Conservation (phyloP, 2,113 vertebrate species). For the Corythaeola cristata region DNA sequence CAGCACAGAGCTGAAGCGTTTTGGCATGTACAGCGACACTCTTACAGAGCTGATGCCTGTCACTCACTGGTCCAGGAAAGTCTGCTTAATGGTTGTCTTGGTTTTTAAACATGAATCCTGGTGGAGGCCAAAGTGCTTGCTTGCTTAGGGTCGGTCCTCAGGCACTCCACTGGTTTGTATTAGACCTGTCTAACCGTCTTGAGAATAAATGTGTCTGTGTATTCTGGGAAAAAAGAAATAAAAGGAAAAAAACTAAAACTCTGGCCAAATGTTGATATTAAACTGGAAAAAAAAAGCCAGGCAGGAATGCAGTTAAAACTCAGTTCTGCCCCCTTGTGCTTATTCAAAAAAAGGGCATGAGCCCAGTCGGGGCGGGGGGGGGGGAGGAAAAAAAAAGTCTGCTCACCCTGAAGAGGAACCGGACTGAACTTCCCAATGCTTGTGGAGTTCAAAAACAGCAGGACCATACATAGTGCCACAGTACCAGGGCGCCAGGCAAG, state of each 20-base stretch:
- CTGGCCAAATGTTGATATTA: not conserved
- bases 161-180: not conserved
- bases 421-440: not conserved
- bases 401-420: not conserved
- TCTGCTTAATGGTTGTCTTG: not conserved
- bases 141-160: not conserved
- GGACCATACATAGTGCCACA: accelerated
- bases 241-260: not conserved
- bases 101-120: not conserved
- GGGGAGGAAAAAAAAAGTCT: not conserved
- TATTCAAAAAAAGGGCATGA: not conserved
- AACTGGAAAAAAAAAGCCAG: not conserved
- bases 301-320: not conserved
- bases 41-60: not conserved
- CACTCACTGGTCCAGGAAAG: not conserved
- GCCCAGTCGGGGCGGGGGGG: accelerated
- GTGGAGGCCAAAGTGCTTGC: not conserved
- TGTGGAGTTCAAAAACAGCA: not conserved
- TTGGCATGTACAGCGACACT: accelerated
- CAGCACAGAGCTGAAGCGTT: accelerated
- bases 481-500: not conserved
- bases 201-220: not conserved
- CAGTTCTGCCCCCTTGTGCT: not conserved
- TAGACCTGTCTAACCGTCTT: not conserved
- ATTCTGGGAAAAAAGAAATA: not conserved